Evolutionary conservation across 2,797 vertebrate genomes (phyloP), one percentile per base, ranked within the genome.

Genomic region (Trematomus bernacchii): DNA sequence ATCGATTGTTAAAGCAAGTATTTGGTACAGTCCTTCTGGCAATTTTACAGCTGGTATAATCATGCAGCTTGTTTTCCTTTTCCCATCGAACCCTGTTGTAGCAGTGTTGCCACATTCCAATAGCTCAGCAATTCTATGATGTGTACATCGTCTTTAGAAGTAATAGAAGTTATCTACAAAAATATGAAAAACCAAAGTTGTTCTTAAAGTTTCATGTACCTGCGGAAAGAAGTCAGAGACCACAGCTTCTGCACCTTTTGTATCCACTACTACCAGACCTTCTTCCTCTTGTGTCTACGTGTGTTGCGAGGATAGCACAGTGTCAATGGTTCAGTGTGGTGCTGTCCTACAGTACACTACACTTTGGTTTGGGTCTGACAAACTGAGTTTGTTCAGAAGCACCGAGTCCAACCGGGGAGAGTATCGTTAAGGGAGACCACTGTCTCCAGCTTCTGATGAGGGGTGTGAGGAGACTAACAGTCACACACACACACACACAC

Each of bases 401-500:
- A 57, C 71, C 16, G 50, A 86, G 78, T 87, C 85, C 76, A 77
- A 47, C 68, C 72, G 84, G 54, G 53, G 69, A 48, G 79, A 81
- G 82, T 78, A 72, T 91, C 15, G 85, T 90, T 90, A 88, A 69
- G 87, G 80, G 76, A 78, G 77, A 85, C 88, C 86, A 84, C 76
- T 86, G 88, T 87, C 82, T 91, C 65, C 70, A 67, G 64, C 57
- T 58, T 42, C 55, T 73, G 78, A 83, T 79, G 82, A 80, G 67
- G 54, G 23, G 40, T 50, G 55, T 65, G 73, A 75, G 43, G 44
- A 81, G 59, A 76, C 79, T 37, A 9, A 37, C 33, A 33, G 30
- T 33, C 4, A 30, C 11, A 42, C 50, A 77, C 71, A 68, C 57
- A 72, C 44, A 21, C 21, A 21, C 21, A 21, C 21, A 21, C 21